Conservation (phyloP, 2,113 vertebrate species). For the Ellobius talpinus region DNA sequence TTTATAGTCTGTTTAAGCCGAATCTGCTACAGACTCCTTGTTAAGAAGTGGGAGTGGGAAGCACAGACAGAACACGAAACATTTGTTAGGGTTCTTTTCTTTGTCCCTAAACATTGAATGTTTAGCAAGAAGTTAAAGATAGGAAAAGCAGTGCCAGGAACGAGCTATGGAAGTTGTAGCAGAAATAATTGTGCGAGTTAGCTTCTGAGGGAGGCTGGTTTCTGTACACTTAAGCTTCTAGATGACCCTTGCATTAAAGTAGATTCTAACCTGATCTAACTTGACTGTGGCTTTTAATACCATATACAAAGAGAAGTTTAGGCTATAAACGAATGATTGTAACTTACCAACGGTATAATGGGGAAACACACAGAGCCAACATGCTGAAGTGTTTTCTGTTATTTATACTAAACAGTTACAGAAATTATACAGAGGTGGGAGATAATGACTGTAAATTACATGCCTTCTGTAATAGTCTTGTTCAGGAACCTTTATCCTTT, state of each 20-base stretch:
- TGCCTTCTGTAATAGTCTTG: slow-evolving; percentile 73
- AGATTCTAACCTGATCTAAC: slow-evolving; percentile 48
- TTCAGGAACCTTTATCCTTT: slow-evolving; percentile 77
- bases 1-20: neutral
- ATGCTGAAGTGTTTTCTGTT: slow-evolving; percentile 81
- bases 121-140: slow-evolving; percentile 54
- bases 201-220: slow-evolving; percentile 56
- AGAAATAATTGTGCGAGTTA: slow-evolving; percentile 19
- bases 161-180: slow-evolving; percentile 51
- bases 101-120: slow-evolving; percentile 25
- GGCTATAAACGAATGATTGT: slow-evolving; percentile 81
- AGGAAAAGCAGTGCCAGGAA: slow-evolving; percentile 34
- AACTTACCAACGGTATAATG: slow-evolving; percentile 81
- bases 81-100: slow-evolving; percentile 22
- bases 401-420: slow-evolving; percentile 83
- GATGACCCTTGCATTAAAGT: slow-evolving; percentile 37
- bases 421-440: slow-evolving; percentile 77
- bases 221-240: slow-evolving; percentile 40
- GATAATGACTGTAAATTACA: slow-evolving; percentile 78
- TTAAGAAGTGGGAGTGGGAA: slow-evolving; percentile 47
- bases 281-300: slow-evolving; percentile 79
- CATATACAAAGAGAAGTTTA: slow-evolving; percentile 75
- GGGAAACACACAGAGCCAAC: slow-evolving; percentile 79
- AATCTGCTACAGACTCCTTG: slow-evolving; percentile 35
- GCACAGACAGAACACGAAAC: slow-evolving; percentile 44